Base-by-base conservation (phyloP, 1,140 invertebrate species). In the Hyles euphorbiae region DNA sequence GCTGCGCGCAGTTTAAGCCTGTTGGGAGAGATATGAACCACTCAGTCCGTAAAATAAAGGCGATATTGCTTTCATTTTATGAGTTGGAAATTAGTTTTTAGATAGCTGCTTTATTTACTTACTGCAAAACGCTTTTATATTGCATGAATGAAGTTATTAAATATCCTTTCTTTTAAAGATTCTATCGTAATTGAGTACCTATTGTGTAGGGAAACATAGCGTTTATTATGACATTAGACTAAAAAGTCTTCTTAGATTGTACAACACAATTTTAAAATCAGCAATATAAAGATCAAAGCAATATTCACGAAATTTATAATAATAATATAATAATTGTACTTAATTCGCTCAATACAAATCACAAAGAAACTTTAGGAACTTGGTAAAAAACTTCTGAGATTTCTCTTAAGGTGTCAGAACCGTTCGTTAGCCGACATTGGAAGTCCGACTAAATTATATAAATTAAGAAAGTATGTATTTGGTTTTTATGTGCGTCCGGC, bases 391-490 rank as follows among this genome's bases (percentile, higher is more conserved):
- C 40, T 59, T 53, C 8, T 22, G 62, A 53, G 62, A 61, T 70
- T 51, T 58, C 58, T 22, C 55, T 60, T 47, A 54, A 70, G 68
- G 68, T 70, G 68, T 70, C 60, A 61, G 56, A 62, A 53, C 60
- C 51, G 57, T 70, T 70, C 62, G 61, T 68, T 68, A 70, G 57
- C 34, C 60, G 36, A 60, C 65, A 65, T 61, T 49, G 53, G 12
- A n/a, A 12, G 47, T 40, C 56, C 45, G 53, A 61, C 56, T 58
- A 64, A 70, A 64, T 70, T 63, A 61, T 61, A 64, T 52, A 67
- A 67, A 70, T 65, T 60, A 67, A 60, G 48, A 10, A 55, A 58
- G 53, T 56, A 63, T 63, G 53, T 56, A 63, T 63, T 66, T 58
- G 51, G 45, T 70, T 66, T 65, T 68, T 65, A 53, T 62, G 36